phyloP scores from a whole-genome alignment of 1,140 invertebrate genomes.

The Dreissena polymorpha region DNA sequence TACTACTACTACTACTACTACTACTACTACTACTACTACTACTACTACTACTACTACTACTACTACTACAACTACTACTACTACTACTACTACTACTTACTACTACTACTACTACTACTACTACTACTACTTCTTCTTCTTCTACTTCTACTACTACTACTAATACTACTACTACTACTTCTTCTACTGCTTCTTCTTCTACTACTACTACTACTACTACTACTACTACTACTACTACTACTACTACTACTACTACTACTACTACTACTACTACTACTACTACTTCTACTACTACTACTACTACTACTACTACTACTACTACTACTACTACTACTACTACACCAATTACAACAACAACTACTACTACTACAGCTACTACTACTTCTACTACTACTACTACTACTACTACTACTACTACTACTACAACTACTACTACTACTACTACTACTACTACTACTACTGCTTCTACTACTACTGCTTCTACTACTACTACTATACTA shows the following conservation, averaged over 20 bases:
- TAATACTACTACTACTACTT: too few species aligned
- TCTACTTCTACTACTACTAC: too few species aligned
- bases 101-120: too few species aligned
- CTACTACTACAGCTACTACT: constrained; percentile 4
- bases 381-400: constrained; percentile 5
- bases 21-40: constrained; percentile 4
- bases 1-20: constrained; percentile 8
- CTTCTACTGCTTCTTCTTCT: too few species aligned
- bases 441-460: too few species aligned
- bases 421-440: constrained; percentile 5
- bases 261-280: constrained; percentile 7
- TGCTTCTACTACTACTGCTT: too few species aligned
- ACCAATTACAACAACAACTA: too few species aligned
- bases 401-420: constrained; percentile 2
- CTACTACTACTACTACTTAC: too few species aligned
- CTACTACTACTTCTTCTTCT: not conserved
- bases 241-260: constrained; percentile 7
- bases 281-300: constrained; percentile 5
- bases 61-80: not conserved
- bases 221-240: constrained; percentile 8
- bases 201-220: constrained; percentile 8
- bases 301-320: constrained; percentile 8
- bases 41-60: constrained; percentile 4
- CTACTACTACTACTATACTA: too few species aligned
- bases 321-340: too few species aligned